Evolutionary conservation across 2,113 vertebrate genomes (phyloP), one percentile per base, ranked within the genome.

Genomic region (Saccopteryx bilineata): DNA sequence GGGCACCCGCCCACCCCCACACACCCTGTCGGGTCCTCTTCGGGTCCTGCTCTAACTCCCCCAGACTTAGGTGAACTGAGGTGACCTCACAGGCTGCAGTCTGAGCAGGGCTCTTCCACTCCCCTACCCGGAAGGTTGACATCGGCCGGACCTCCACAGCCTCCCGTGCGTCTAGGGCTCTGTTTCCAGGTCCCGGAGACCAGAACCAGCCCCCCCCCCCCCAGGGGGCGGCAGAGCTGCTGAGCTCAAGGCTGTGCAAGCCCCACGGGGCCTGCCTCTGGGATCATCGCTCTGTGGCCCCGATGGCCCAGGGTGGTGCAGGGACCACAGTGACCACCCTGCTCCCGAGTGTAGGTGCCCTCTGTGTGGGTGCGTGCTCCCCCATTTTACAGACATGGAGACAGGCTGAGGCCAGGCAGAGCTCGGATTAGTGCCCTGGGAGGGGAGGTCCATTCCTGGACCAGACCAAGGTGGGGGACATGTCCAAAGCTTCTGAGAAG

Each of bases 241-340:
- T 14, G 60, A 26, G 58, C 15, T 58, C 50, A 33, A 13, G 24
- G 31, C 6, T 1, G 7, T 13, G 75, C 8, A 0, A 1, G 39
- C 50, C 54, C 50, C 19, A 0, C 0, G 1, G 46, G 9, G 4
- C 54, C 82, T 24, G 58, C 61, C 78, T 19, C 33, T 1, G 1
- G 54, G 8, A 0, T 17, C 15, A 0, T 52, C 72, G 18, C 60
- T 6, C 0, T 0, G 46, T 2, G 3, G 21, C 33, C 33, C 69
- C 54, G 6, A 9, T 17, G 56, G 5, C 26, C 48, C 24, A 7
- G 79, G 0, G 12, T 23, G 28, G 31, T 1, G 2, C 66, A 48
- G 1, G 39, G 26, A 31, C 48, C 18, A 11, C 50, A 1, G 19
- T 0, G 8, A 28, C 48, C 7, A 52, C 75, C 26, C 15, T 11